phyloP scores from a whole-genome alignment of 2,113 vertebrate species.

The Esox niger region DNA sequence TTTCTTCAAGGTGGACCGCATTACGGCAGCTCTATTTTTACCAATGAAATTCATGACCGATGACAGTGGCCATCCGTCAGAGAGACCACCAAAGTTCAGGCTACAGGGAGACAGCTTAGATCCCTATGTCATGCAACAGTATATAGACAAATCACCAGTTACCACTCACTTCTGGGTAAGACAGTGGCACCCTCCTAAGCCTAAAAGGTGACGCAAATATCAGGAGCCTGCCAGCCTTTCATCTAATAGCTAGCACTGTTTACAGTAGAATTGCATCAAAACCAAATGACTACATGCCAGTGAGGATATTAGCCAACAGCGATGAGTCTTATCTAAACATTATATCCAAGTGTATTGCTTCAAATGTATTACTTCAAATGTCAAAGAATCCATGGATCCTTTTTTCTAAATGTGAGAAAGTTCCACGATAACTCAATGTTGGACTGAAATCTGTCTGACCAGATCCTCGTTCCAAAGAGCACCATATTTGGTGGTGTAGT shows the following conservation, averaged over 20 bases:
- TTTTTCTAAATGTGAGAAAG: too few relatives aligned
- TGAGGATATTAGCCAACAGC: neutral
- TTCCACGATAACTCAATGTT: too few relatives aligned
- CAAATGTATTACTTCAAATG: too few relatives aligned
- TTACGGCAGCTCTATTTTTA: constrained; percentile 24
- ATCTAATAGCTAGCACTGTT: neutral
- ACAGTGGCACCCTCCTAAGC: constrained; percentile 16
- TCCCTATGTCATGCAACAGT: constrained; percentile 6
- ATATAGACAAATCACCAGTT: constrained; percentile 25
- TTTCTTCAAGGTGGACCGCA: neutral
- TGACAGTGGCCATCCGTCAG: constrained; percentile 62
- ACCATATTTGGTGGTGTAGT: too few relatives aligned
- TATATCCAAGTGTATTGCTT: too few relatives aligned
- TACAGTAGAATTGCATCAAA: too few relatives aligned
- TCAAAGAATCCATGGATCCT: too few relatives aligned
- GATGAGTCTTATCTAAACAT: too few relatives aligned
- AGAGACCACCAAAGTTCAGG: constrained; percentile 8
- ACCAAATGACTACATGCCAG: neutral
- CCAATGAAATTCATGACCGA: constrained; percentile 38
- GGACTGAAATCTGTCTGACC: too few relatives aligned
- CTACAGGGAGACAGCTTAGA: constrained; percentile 7
- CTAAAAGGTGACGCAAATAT: constrained; percentile 9
- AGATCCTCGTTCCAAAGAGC: too few relatives aligned
- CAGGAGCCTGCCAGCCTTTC: neutral
- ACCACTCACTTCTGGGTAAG: constrained; percentile 19